Percentiles rank a stretch among this genome's conserved stretches.
These are phyloP conservation scores for Subacronicta megacephala DNA, from an alignment of 2,888 invertebrate genomes.

Conservation along the genomic window DNA sequence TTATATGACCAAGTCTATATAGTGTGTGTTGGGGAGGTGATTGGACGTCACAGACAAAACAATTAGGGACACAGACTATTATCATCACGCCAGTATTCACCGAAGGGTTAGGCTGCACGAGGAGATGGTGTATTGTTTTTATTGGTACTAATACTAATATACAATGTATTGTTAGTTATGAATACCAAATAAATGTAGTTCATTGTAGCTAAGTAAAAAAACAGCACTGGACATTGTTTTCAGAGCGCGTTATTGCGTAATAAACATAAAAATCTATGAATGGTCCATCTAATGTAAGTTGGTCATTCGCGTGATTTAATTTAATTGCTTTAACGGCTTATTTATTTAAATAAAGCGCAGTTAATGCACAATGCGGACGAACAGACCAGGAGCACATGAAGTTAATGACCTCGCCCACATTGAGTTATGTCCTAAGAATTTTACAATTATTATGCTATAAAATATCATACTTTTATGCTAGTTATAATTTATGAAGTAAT, in stretches of 20 bases:
- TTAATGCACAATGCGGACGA: constrained; percentile 40
- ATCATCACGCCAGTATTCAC: too few species aligned
- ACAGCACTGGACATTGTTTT: neutral
- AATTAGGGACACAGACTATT: too few species aligned
- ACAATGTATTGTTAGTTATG: too few species aligned
- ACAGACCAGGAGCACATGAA: constrained; percentile 28
- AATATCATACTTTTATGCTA: constrained; percentile 10
- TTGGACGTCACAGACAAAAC: neutral
- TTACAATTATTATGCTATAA: constrained; percentile 6
- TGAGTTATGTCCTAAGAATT: constrained; percentile 21
- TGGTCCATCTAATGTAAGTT: constrained; percentile 34
- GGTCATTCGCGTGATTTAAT: constrained; percentile 54
- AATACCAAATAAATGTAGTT: too few species aligned
- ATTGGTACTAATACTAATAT: too few species aligned
- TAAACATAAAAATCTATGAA: constrained; percentile 12
- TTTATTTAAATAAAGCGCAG: constrained; percentile 62
- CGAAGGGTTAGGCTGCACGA: too few species aligned
- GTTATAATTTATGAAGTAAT: constrained; percentile 10
- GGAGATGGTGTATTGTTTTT: too few species aligned
- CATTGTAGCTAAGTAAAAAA: too few species aligned
- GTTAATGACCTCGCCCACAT: constrained; percentile 39
- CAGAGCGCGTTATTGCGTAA: neutral
- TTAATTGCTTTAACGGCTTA: constrained; percentile 59
- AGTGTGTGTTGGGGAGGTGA: neutral
- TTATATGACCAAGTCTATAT: too few species aligned